These are phyloP conservation scores for Ashinkailepas kermadecensis DNA, from an alignment of 2,888 invertebrate species.

Conservation along the genomic window DNA sequence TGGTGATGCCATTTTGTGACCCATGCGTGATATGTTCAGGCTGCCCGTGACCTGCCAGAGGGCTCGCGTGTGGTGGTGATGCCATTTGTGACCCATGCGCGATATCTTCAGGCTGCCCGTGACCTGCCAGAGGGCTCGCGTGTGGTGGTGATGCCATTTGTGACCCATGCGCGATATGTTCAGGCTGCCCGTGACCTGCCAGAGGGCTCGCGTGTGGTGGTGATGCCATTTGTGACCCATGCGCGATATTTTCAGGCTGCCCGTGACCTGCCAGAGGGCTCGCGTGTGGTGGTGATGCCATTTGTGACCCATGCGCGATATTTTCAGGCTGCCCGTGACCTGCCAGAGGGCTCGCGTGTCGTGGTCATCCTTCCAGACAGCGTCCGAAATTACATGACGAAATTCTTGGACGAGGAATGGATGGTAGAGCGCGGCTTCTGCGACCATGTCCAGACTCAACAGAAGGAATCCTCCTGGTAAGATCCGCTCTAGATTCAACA, in stretches of 20 bases:
- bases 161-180: neutral
- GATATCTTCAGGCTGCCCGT: conserved; percentile 50
- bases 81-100: no score
- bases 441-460: neutral
- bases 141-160: conserved; percentile 67
- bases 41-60: conserved; percentile 64
- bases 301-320: no score
- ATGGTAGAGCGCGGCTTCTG: conserved; percentile 67
- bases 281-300: conserved; percentile 62
- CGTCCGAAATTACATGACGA: conserved; percentile 96
- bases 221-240: conserved; percentile 43
- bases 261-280: conserved; percentile 65
- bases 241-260: conserved; percentile 46
- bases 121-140: conserved; percentile 69
- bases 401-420: conserved; percentile 91
- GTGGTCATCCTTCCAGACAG: conserved; percentile 92
- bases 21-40: conserved; percentile 35
- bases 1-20: conserved; percentile 54
- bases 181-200: conserved; percentile 61
- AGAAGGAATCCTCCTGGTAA: neutral
- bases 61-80: conserved; percentile 86
- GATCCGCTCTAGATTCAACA: neutral
- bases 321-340: conserved; percentile 53
- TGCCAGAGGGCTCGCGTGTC: conserved; percentile 73
- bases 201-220: conserved; percentile 76